Conservation (phyloP, 2,888 invertebrate species). For the Oxyscelio sp. region DNA sequence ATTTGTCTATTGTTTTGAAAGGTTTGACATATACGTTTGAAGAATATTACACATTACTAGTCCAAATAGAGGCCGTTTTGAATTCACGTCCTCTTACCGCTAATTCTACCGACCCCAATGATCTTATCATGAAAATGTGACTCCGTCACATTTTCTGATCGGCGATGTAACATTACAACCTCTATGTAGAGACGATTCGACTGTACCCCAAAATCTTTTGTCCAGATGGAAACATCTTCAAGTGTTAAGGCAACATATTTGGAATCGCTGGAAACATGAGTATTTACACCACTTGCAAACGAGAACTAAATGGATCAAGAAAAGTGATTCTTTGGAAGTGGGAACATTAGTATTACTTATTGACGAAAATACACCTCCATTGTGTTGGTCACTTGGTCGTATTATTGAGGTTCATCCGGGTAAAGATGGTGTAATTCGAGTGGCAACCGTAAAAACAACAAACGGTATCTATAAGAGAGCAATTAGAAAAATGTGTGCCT, state of each 20-base stretch:
- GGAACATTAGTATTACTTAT: slow-evolving; percentile 57
- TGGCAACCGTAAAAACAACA: slow-evolving; percentile 19
- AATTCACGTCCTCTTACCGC: slow-evolving; percentile 81
- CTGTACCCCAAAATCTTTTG: slow-evolving; percentile 38
- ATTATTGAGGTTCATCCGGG: slow-evolving; percentile 56
- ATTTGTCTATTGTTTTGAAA: slow-evolving; percentile 12
- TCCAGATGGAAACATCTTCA: slow-evolving; percentile 72
- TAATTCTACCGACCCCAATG: slow-evolving; percentile 76
- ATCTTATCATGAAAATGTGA: slow-evolving; percentile 76
- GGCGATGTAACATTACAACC: slow-evolving; percentile 56
- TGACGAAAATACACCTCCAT: slow-evolving; percentile 60
- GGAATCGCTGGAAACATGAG: slow-evolving; percentile 62
- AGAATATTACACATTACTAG: slow-evolving; percentile 70
- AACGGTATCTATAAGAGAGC: slow-evolving; percentile 25
- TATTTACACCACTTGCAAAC: slow-evolving; percentile 62
- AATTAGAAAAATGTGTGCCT: slow-evolving; percentile 8
- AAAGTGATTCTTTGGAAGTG: slow-evolving; percentile 31
- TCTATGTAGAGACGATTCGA: neutral
- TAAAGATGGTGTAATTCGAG: slow-evolving; percentile 27
- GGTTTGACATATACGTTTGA: slow-evolving; percentile 61
- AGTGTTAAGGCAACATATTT: slow-evolving; percentile 60
- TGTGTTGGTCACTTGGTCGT: slow-evolving; percentile 59
- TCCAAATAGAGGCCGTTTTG: slow-evolving; percentile 80
- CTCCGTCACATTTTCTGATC: slow-evolving; percentile 82
- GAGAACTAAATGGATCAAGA: slow-evolving; percentile 67